Conservation (phyloP, 1,140 invertebrate species). For the Scaptomyza montana region DNA sequence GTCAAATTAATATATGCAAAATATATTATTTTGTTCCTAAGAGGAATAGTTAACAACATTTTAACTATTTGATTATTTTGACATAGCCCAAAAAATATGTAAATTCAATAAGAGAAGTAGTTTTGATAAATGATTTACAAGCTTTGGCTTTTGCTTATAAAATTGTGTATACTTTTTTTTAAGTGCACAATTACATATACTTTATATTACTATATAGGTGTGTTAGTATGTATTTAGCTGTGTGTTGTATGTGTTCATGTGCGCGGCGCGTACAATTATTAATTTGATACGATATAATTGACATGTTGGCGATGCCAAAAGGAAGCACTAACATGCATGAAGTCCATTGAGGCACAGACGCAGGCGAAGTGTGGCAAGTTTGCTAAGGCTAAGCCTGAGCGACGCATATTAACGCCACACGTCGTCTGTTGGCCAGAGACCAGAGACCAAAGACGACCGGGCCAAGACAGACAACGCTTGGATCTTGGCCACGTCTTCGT, state of each 20-base stretch:
- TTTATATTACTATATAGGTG: background rate
- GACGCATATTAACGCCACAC: conserved; percentile 78
- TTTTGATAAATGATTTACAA: too few species aligned
- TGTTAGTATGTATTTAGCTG: conserved; percentile 15
- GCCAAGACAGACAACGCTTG: conserved; percentile 19
- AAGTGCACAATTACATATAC: background rate
- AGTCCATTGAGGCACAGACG: conserved; percentile 1
- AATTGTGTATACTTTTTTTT: background rate
- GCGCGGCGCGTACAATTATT: conserved; percentile 78
- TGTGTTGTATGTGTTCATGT: conserved; percentile 23
- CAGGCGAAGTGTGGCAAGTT: conserved; percentile 42
- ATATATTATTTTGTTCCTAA: too few species aligned
- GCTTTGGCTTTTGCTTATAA: background rate
- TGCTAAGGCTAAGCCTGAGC: conserved; percentile 67
- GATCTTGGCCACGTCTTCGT: conserved; percentile 30
- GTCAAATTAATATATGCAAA: too few species aligned
- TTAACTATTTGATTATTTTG: too few species aligned
- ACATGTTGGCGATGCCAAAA: conserved; percentile 82
- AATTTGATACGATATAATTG: conserved; percentile 83
- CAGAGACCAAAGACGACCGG: conserved; percentile 5
- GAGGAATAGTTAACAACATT: too few species aligned
- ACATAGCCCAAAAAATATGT: too few species aligned
- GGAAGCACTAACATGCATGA: conserved; percentile 70
- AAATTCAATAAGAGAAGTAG: too few species aligned
- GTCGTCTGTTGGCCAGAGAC: conserved; percentile 44